phyloP scores from a whole-genome alignment of 2,797 vertebrate genomes.

The Phoxinus dragarum region DNA sequence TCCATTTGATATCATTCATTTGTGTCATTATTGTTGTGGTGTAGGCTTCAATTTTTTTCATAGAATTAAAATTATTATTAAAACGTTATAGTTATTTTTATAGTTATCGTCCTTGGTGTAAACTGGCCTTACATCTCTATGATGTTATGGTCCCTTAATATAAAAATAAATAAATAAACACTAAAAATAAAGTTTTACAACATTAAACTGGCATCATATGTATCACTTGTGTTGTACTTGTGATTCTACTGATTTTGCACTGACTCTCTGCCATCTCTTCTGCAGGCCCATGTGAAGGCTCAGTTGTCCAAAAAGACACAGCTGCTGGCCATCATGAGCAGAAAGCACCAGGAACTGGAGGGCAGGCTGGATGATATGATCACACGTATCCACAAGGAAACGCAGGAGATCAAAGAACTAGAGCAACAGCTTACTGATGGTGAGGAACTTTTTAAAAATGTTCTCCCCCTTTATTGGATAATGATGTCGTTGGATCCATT shows the following conservation, averaged over 20 bases:
- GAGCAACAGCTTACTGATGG: conserved; percentile 93
- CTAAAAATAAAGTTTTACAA: background rate
- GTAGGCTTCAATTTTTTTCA: too few relatives aligned
- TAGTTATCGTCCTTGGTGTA: too few relatives aligned
- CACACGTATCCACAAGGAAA: conserved; percentile 88
- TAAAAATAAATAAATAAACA: background rate
- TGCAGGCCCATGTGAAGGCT: conserved; percentile 80
- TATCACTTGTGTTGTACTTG: background rate
- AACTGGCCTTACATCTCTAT: too few relatives aligned
- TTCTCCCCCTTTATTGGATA: background rate
- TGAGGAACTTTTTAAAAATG: conserved; percentile 63
- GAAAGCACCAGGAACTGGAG: conserved; percentile 82
- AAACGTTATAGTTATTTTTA: too few relatives aligned
- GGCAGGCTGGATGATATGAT: conserved; percentile 85
- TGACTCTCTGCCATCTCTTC: background rate
- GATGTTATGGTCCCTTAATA: background rate
- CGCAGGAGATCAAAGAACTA: conserved; percentile 92
- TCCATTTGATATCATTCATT: background rate
- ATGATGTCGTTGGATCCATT: background rate
- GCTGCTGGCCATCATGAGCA: conserved; percentile 84
- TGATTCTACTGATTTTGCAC: background rate
- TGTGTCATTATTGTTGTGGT: too few relatives aligned
- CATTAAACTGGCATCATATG: background rate
- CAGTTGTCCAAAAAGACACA: conserved; percentile 79
- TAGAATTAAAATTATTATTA: background rate